Conservation (phyloP, 2,113 vertebrate genomes). For the Cephalopterus ornatus region DNA sequence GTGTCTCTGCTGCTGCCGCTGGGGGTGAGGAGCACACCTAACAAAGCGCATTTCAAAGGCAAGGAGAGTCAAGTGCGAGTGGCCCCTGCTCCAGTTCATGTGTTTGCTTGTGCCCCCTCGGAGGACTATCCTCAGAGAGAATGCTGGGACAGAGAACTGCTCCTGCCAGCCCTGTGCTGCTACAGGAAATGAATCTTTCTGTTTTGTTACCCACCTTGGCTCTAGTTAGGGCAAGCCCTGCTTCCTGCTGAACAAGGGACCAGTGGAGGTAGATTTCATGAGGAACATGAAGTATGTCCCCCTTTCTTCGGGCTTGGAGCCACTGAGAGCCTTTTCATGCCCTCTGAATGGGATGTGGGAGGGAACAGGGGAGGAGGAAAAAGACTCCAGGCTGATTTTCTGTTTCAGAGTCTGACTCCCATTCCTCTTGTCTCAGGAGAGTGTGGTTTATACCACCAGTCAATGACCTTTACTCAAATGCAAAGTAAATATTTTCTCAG, state of each 20-base stretch:
- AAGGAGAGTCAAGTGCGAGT: not conserved
- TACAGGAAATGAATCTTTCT: conserved; percentile 57
- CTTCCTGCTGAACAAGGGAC: conserved; percentile 30
- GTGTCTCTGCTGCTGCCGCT: not conserved
- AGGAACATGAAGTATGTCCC: not conserved
- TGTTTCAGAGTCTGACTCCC: not conserved
- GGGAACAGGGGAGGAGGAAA: not conserved
- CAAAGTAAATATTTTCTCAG: conserved; percentile 39
- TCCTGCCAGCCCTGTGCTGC: not conserved
- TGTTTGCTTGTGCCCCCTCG: not conserved
- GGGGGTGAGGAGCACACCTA: not conserved
- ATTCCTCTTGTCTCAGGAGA: not conserved
- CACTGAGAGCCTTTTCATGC: not conserved
- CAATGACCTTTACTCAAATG: conserved; percentile 31
- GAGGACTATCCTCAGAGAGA: not conserved
- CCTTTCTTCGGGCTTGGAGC: not conserved
- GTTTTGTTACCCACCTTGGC: conserved; percentile 23
- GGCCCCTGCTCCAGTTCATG: not conserved
- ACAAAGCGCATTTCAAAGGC: not conserved
- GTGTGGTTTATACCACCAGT: not conserved
- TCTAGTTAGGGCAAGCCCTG: conserved; percentile 7
- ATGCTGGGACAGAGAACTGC: not conserved
- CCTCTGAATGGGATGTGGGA: not conserved
- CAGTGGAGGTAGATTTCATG: not conserved
- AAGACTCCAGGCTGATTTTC: conserved; percentile 7